Evolutionary conservation across 2,113 vertebrate genomes (phyloP), one percentile per base, ranked within the genome.

Genomic region (Myxocyprinus asiaticus): DNA sequence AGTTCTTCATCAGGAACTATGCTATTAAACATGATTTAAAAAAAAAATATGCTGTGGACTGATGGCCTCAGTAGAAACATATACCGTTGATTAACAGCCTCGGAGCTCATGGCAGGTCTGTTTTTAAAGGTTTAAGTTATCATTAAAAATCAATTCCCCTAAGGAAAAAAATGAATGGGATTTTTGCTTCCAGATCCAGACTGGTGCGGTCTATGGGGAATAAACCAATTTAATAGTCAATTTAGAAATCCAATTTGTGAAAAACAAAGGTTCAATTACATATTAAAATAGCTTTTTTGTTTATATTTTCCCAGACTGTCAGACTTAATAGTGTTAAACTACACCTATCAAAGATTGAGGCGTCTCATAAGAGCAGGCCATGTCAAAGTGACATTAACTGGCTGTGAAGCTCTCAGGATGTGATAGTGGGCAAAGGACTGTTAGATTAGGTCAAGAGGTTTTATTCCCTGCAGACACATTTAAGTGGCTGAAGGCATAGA

Each of bases 371-470:
- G 62, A 65, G 48, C 48, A 51, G 45, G 62, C 44, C 48, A 65
- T 65, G 48, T 66, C 33, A 76, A 65, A 65, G 74, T 53, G 74
- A 76, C 48, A 53, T 55, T 65, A 65, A 65, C 74, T 65, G 73
- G 22, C 61, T 64, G 12, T 65, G 22, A 64, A 64, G 61, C 50
- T 64, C 66, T 55, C n/a, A 70, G 22, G 22, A 33, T 33, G 22
- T 33, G 22, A 33, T 33, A 33, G 15, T 67, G 48, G n/a, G 9
- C 56, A 33, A 33, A 69, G 48, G 67, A 55, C 12, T 61, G 68
- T 66, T 48, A 56, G 67, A 77, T 61, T 9, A 63, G 61, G 73
- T 78, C 68, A 61, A 51, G 64, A 68, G 59, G 45, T 55, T 58
- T 44, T 14, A 58, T 53, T 69, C 64, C 67, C 65, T 70, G 51